phyloP scores from a whole-genome alignment of 2,888 invertebrate species.

The Falcaria lacertinaria region DNA sequence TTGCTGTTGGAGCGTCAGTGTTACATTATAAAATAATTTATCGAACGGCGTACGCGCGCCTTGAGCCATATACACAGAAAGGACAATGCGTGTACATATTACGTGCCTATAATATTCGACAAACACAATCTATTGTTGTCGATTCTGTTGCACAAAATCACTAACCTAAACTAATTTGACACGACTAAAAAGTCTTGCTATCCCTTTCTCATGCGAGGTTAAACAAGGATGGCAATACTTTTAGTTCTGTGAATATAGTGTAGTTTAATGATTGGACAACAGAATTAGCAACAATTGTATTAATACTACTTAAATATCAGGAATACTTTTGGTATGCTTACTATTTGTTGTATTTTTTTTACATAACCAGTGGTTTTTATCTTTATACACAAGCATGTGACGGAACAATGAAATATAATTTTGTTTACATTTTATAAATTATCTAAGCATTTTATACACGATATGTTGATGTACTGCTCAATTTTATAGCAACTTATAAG shows the following conservation, averaged over 20 bases:
- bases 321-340: slow-evolving; percentile 21
- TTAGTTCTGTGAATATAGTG: too few relatives aligned
- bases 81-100: background rate
- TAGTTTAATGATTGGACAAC: too few relatives aligned
- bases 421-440: slow-evolving; percentile 31
- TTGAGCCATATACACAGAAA: background rate
- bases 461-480: slow-evolving; percentile 42
- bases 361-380: slow-evolving; percentile 18
- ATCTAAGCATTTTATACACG: slow-evolving; percentile 38
- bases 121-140: background rate
- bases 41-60: background rate
- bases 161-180: too few relatives aligned
- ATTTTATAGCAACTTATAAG: slow-evolving; percentile 33
- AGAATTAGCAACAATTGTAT: background rate
- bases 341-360: slow-evolving; percentile 12
- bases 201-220: too few relatives aligned
- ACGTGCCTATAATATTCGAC: background rate
- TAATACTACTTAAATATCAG: slow-evolving; percentile 5
- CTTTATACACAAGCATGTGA: slow-evolving; percentile 23
- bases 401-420: slow-evolving; percentile 30
- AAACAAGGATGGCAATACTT: too few relatives aligned
- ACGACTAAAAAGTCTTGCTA: too few relatives aligned
- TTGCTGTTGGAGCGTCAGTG: too few relatives aligned
- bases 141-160: too few relatives aligned
- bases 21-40: background rate